Evolutionary conservation across 2,113 vertebrate genomes (phyloP).

Genomic region (Maccullochella peelii): DNA sequence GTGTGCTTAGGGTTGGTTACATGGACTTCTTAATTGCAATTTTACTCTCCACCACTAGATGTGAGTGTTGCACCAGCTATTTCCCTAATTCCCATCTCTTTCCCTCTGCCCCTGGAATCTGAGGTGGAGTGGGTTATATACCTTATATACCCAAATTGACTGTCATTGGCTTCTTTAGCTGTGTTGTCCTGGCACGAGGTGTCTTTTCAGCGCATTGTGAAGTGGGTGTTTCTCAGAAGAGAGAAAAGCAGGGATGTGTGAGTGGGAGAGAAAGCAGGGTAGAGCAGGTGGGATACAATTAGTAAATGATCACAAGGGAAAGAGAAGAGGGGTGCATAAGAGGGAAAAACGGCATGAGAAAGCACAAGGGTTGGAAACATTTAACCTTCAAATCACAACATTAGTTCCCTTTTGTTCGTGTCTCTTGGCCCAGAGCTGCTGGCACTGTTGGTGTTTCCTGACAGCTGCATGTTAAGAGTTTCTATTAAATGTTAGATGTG

Average conservation of each 20-base stretch:
- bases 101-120: neutral
- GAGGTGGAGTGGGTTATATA: neutral
- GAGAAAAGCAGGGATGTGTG: neutral
- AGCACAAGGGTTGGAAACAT: conserved; percentile 32
- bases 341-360: conserved; percentile 5
- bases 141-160: neutral
- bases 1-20: neutral
- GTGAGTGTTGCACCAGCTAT: conserved; percentile 69
- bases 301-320: conserved; percentile 12
- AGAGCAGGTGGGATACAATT: conserved; percentile 14
- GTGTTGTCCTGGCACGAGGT: neutral
- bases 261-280: neutral
- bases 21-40: conserved; percentile 27
- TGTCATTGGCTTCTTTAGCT: neutral
- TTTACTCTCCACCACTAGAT: conserved; percentile 65
- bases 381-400: conserved; percentile 30
- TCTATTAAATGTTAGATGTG: conserved; percentile 42
- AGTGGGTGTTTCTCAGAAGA: conserved; percentile 1
- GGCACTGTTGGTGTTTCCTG: conserved; percentile 27
- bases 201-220: conserved; percentile 17
- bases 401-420: conserved; percentile 25
- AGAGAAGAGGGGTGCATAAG: neutral
- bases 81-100: neutral
- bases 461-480: conserved; percentile 29
- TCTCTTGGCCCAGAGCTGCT: conserved; percentile 3